phyloP scores from a whole-genome alignment of 2,113 vertebrate genomes.

The Cephalophus harveyi region DNA sequence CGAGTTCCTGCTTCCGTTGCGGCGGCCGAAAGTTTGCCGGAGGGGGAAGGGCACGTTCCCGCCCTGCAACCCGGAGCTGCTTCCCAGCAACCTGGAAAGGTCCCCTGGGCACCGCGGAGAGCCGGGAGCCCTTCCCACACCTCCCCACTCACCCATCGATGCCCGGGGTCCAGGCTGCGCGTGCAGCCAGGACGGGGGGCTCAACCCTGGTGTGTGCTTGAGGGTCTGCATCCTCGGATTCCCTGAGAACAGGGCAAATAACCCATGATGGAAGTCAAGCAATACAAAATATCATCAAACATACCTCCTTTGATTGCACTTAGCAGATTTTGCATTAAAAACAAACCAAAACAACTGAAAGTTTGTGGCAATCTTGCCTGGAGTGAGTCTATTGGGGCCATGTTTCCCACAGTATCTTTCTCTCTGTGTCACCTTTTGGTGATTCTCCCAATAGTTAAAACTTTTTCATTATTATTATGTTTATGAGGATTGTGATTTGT shows the following conservation, averaged over 20 bases:
- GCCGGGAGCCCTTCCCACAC: no score
- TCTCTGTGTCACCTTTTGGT: background rate
- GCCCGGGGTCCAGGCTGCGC: background rate
- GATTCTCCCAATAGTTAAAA: background rate
- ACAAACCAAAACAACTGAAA: background rate
- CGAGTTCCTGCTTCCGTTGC: conserved; percentile 70
- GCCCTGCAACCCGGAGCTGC: conserved; percentile 62
- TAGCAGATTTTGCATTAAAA: background rate
- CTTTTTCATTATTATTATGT: background rate
- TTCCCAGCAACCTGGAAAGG: background rate
- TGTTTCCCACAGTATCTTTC: background rate
- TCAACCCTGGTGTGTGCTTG: background rate
- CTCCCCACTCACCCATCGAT: accelerated
- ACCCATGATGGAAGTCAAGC: background rate
- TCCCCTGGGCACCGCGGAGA: accelerated
- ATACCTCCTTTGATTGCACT: background rate
- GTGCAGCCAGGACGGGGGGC: background rate
- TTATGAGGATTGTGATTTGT: background rate
- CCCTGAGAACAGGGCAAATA: background rate
- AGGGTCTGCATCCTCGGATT: background rate
- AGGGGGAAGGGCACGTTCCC: conserved; percentile 23
- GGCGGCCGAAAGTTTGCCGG: conserved; percentile 25
- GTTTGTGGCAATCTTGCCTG: background rate
- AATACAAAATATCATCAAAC: background rate
- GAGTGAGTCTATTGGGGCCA: background rate